Conservation (phyloP, 1,140 invertebrate genomes). For the Musca vetustissima region DNA sequence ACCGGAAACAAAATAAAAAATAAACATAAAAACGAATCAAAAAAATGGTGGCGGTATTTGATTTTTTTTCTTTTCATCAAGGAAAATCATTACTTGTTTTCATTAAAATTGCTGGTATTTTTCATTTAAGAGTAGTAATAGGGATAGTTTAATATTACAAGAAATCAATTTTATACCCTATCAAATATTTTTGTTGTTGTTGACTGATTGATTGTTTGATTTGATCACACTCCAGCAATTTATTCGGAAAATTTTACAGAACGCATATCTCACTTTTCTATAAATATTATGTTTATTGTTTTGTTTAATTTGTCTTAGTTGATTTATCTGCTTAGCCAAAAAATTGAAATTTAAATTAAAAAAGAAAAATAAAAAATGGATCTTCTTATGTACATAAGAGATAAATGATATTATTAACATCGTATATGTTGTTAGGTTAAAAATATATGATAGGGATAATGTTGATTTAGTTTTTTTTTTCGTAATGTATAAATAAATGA, state of each 20-base stretch:
- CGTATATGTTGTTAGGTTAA: background rate
- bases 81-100: too few species aligned
- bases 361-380: too few species aligned
- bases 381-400: too few species aligned
- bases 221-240: constrained; percentile 16
- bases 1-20: constrained; percentile 13
- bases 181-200: constrained; percentile 13
- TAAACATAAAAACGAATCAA: constrained; percentile 12
- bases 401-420: too few species aligned
- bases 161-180: constrained; percentile 23
- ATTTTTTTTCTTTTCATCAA: too few species aligned
- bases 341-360: too few species aligned
- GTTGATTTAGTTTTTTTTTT: background rate
- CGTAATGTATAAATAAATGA: background rate
- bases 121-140: constrained; percentile 10
- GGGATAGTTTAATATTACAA: background rate
- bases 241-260: constrained; percentile 24
- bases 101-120: constrained; percentile 23
- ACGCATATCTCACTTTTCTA: background rate
- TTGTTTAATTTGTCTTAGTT: too few species aligned
- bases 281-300: too few species aligned
- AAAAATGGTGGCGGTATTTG: background rate
- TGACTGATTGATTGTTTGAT: background rate
- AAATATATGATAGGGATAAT: constrained; percentile 13
- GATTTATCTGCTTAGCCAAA: too few species aligned